These are phyloP conservation scores for Fopius arisanus DNA, from an alignment of 1,140 invertebrate genomes.

Conservation along the genomic window DNA sequence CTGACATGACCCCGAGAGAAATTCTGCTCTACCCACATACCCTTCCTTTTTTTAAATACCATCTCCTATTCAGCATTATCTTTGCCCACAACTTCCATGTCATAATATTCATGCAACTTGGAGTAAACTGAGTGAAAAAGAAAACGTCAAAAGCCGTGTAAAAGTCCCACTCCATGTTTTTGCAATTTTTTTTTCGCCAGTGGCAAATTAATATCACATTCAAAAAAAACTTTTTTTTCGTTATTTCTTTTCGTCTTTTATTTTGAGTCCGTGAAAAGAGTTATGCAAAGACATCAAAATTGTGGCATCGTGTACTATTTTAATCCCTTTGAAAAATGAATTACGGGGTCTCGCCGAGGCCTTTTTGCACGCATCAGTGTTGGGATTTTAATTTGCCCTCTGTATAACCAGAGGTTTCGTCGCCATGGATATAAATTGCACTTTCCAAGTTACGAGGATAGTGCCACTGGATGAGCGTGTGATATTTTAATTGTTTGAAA, in stretches of 20 bases:
- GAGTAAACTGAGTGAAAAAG: neutral
- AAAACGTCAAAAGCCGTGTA: neutral
- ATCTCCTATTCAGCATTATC: conserved; percentile 1
- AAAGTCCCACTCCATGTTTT: neutral
- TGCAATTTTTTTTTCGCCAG: neutral
- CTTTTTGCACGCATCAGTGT: conserved; percentile 6
- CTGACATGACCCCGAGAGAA: conserved; percentile 5
- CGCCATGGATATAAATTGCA: conserved; percentile 35
- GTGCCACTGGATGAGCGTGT: conserved; percentile 8
- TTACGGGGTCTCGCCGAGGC: conserved; percentile 15
- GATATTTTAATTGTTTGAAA: conserved; percentile 48
- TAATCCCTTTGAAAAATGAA: conserved; percentile 32
- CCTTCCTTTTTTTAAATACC: neutral
- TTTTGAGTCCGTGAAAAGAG: neutral
- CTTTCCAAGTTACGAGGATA: neutral
- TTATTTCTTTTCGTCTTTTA: neutral
- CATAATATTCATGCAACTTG: neutral
- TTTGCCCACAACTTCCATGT: neutral
- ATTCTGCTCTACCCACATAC: neutral
- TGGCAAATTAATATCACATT: neutral
- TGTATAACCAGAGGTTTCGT: conserved; percentile 24
- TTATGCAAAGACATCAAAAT: conserved; percentile 15
- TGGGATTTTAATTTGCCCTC: conserved; percentile 31
- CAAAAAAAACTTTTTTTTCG: neutral
- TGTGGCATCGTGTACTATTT: conserved; percentile 26